Evolutionary conservation across 2,113 vertebrate species (phyloP).

Genomic region (Xyrauchen texanus): DNA sequence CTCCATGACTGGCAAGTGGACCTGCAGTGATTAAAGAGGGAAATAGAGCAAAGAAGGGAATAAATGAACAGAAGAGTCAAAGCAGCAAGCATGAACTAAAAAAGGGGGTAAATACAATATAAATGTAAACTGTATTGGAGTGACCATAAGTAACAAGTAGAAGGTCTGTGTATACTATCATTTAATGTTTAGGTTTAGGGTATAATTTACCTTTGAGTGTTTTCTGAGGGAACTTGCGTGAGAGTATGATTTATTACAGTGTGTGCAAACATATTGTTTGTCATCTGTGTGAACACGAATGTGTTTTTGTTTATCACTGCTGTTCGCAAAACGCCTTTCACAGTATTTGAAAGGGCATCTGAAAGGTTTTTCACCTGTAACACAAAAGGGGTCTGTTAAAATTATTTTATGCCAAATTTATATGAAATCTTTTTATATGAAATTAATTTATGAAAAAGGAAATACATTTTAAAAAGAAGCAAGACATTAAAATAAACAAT

Average conservation of each 20-base stretch:
- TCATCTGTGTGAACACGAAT: conserved; percentile 86
- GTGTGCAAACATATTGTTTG: conserved; percentile 85
- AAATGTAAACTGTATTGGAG: too few species aligned
- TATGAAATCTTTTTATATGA: too few species aligned
- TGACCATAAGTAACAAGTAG: too few species aligned
- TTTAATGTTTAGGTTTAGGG: background rate
- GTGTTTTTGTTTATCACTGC: conserved; percentile 87
- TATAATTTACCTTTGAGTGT: conserved; percentile 12
- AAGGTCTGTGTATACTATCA: too few species aligned
- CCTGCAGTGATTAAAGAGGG: conserved; percentile 9
- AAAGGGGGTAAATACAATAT: too few species aligned
- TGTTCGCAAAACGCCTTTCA: conserved; percentile 85
- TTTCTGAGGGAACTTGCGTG: conserved; percentile 65
- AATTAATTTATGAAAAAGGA: too few species aligned
- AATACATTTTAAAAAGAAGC: too few species aligned
- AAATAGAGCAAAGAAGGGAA: background rate
- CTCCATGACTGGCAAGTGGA: background rate
- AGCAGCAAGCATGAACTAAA: too few species aligned
- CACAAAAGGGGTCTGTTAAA: background rate
- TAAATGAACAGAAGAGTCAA: background rate
- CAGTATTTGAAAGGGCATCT: conserved; percentile 86
- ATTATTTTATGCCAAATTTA: background rate
- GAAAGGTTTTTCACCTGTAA: conserved; percentile 43
- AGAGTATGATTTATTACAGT: conserved; percentile 87
- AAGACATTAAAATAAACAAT: too few species aligned